These are phyloP conservation scores for Gymnopithys bicolor DNA, from an alignment of 2,797 vertebrate species.

Conservation along the genomic window DNA sequence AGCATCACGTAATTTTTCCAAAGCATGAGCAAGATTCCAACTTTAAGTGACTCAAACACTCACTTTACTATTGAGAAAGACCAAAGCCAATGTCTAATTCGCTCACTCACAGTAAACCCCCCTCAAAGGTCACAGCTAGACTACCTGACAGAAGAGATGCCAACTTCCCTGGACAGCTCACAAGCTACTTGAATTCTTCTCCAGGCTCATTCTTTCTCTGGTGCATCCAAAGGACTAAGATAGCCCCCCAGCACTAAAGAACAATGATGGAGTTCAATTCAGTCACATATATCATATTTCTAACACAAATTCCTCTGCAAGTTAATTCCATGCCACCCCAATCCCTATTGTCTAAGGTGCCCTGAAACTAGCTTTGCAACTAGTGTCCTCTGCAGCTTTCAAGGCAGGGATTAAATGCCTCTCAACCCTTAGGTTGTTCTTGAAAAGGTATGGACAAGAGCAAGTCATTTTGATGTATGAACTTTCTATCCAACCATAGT, in stretches of 20 bases:
- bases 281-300: neutral
- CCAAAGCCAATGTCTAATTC: neutral
- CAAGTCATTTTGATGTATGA: neutral
- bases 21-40: neutral
- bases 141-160: neutral
- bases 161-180: neutral
- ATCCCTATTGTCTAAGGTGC: neutral
- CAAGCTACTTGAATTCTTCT: neutral
- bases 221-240: neutral
- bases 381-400: neutral
- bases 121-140: neutral
- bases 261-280: neutral
- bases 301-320: neutral
- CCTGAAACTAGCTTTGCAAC: neutral
- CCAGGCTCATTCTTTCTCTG: neutral
- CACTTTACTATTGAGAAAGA: neutral
- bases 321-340: neutral
- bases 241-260: neutral
- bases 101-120: neutral
- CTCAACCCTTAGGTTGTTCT: neutral
- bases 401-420: neutral
- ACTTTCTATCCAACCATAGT: neutral
- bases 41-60: neutral
- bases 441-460: neutral
- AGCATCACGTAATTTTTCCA: neutral